These are phyloP conservation scores for Panurus biarmicus DNA, from an alignment of 2,113 vertebrate species.

Conservation along the genomic window DNA sequence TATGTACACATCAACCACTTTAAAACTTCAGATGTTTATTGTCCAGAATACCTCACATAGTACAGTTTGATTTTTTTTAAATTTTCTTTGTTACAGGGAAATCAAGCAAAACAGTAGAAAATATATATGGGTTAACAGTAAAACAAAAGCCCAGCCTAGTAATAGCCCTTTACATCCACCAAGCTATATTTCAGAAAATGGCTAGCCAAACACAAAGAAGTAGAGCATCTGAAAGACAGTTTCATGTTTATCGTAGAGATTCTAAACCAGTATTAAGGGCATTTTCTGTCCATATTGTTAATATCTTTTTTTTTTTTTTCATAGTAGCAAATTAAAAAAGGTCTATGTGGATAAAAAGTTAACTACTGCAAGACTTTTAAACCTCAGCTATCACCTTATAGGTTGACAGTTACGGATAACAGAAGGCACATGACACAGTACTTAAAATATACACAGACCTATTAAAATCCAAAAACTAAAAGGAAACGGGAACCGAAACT, in stretches of 20 bases:
- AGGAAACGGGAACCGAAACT: neutral
- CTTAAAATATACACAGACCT: slow-evolving; percentile 42
- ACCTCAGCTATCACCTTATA: neutral
- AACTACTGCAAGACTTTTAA: neutral
- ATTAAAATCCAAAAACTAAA: slow-evolving; percentile 27
- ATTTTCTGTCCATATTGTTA: neutral
- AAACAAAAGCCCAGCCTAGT: slow-evolving; percentile 47
- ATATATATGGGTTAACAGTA: slow-evolving; percentile 11
- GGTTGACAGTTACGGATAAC: neutral
- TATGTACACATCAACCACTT: slow-evolving; percentile 47
- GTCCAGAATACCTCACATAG: slow-evolving; percentile 62
- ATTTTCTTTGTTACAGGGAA: slow-evolving; percentile 49
- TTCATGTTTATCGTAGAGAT: neutral
- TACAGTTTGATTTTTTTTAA: slow-evolving; percentile 1
- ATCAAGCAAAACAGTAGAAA: slow-evolving; percentile 67
- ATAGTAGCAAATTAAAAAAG: neutral
- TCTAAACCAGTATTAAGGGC: neutral
- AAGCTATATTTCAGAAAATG: slow-evolving; percentile 47
- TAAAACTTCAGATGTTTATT: slow-evolving; percentile 76
- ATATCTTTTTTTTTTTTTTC: neutral
- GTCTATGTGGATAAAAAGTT: neutral
- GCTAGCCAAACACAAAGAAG: neutral
- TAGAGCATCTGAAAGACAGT: neutral
- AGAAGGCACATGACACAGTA: neutral
- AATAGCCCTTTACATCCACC: slow-evolving; percentile 32